phyloP scores from a whole-genome alignment of 1,140 invertebrate genomes.

The Sitodiplosis mosellana region DNA sequence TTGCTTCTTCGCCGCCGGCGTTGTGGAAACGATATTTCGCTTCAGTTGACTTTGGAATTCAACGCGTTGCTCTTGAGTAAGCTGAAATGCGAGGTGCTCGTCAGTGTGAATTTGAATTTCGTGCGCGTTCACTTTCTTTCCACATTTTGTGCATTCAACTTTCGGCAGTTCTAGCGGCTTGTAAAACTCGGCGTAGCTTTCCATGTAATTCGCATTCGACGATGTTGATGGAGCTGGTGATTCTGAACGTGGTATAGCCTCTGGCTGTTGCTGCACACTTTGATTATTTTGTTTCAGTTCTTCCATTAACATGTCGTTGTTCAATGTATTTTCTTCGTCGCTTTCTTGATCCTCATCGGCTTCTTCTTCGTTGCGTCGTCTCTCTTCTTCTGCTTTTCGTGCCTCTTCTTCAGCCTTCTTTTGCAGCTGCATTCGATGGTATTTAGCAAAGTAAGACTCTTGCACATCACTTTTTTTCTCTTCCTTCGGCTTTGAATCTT shows the following conservation, averaged over 20 bases:
- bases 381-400: not conserved
- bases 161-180: constrained; percentile 7
- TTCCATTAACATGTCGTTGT: too few species aligned
- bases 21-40: constrained; percentile 11
- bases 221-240: not conserved
- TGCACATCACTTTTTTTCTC: not conserved
- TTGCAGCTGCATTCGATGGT: too few species aligned
- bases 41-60: constrained; percentile 16
- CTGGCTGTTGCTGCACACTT: too few species aligned
- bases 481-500: not conserved
- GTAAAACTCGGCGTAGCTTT: constrained; percentile 16
- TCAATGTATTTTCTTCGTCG: not conserved
- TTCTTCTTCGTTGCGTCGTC: not conserved
- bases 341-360: not conserved
- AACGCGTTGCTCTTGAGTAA: constrained; percentile 31
- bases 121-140: constrained; percentile 31
- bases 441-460: not conserved
- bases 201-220: not conserved
- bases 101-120: constrained; percentile 45
- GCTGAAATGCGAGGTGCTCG: constrained; percentile 47
- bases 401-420: not conserved
- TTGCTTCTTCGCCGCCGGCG: constrained; percentile 8
- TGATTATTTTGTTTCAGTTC: too few species aligned
- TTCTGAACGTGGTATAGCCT: too few species aligned
- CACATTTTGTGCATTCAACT: constrained; percentile 36